Conservation (phyloP, 2,888 invertebrate genomes). For the Odontothrips loti region DNA sequence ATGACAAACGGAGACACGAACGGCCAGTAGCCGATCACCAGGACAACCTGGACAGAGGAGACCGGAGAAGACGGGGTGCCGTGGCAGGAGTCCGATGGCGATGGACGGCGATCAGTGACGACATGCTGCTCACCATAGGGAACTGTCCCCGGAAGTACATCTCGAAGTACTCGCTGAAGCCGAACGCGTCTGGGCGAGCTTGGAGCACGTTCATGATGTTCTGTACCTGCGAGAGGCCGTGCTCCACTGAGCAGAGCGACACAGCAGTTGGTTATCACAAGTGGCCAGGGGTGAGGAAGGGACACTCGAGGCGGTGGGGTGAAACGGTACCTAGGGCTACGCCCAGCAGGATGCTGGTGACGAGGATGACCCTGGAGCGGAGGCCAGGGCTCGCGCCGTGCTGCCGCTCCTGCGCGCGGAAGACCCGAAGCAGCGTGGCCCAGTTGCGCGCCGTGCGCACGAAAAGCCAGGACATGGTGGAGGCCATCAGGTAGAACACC, state of each 20-base stretch:
- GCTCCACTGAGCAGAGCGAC: not conserved
- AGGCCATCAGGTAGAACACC: not conserved
- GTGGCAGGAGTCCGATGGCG: not conserved
- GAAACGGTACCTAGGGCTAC: not conserved
- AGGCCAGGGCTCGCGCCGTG: not conserved
- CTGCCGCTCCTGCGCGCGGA: not conserved
- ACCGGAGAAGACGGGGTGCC: not conserved
- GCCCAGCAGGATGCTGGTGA: not conserved
- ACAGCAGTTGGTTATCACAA: not conserved
- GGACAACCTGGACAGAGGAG: not conserved
- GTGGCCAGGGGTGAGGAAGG: not conserved
- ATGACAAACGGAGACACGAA: not conserved
- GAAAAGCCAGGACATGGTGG: not conserved
- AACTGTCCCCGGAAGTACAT: not conserved
- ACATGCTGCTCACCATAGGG: not conserved
- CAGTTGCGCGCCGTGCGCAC: not conserved
- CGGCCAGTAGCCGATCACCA: not conserved
- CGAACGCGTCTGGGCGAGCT: not conserved
- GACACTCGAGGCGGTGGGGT: not conserved
- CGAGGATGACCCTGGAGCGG: not conserved
- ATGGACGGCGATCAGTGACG: too few species aligned
- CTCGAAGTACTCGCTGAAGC: not conserved
- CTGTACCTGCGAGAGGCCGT: not conserved
- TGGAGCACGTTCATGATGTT: not conserved
- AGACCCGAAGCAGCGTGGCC: not conserved